Percentiles rank a stretch among this genome's conserved stretches.
Conservation (phyloP, 2,888 invertebrate species). For the Hymenopus coronatus region DNA sequence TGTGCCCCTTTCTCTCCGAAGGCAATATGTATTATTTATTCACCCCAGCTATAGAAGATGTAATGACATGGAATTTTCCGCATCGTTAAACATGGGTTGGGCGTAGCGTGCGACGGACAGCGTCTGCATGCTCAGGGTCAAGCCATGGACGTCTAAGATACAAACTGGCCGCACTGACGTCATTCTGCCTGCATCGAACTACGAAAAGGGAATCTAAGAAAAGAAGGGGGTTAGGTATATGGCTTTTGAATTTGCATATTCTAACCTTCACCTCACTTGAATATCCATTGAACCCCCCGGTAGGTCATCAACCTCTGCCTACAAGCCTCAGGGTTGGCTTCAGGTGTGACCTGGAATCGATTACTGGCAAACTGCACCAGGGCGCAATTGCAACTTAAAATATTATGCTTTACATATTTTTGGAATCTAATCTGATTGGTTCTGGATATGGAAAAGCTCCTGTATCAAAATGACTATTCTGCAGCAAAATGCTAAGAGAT, state of each 20-base stretch:
- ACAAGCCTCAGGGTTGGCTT: not conserved
- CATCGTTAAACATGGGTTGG: not conserved
- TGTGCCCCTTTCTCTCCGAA: too few relatives aligned
- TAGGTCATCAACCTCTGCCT: not conserved
- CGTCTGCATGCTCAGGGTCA: not conserved
- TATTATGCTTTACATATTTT: not conserved
- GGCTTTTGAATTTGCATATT: conserved; percentile 4
- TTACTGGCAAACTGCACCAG: not conserved
- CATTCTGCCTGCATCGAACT: not conserved
- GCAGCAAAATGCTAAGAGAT: too few relatives aligned
- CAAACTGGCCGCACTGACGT: conserved; percentile 19
- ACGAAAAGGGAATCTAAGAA: not conserved
- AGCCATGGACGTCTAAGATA: not conserved
- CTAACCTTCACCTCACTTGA: conserved; percentile 7
- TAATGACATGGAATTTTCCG: not conserved
- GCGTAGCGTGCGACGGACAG: conserved; percentile 4
- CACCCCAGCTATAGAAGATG: too few relatives aligned
- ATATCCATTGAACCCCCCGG: not conserved
- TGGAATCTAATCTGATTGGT: too few relatives aligned
- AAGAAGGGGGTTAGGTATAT: not conserved
- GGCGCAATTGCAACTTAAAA: not conserved
- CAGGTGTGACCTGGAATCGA: not conserved
- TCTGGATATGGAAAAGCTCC: too few relatives aligned
- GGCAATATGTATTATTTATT: too few relatives aligned
- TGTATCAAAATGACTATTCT: too few relatives aligned